Conservation (phyloP, 1,140 invertebrate genomes). For the Achatina immaculata region DNA sequence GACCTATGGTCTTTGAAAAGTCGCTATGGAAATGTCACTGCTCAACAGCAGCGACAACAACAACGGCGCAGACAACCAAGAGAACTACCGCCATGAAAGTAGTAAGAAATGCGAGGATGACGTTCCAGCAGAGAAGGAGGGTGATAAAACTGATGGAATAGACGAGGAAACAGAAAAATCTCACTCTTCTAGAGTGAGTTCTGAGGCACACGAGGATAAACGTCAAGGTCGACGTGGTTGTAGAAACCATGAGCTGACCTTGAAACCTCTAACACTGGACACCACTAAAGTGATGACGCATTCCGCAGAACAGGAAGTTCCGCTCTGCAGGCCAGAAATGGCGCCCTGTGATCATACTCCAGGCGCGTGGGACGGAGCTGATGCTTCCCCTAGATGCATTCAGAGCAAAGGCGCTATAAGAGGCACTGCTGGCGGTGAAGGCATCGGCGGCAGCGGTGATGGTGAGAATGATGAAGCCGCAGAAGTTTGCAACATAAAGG, state of each 20-base stretch:
- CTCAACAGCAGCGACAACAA: constrained; percentile 13
- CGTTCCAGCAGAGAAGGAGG: neutral
- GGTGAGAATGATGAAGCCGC: constrained; percentile 26
- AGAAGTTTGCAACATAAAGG: constrained; percentile 46
- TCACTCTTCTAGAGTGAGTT: neutral
- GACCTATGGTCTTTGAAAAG: neutral
- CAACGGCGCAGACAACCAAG: neutral
- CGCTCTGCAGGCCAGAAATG: neutral
- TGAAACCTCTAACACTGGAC: neutral
- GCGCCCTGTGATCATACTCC: neutral
- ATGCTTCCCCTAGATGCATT: neutral
- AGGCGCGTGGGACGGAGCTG: neutral
- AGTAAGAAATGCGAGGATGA: neutral
- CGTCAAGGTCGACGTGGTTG: neutral
- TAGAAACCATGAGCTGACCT: neutral
- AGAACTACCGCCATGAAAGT: neutral
- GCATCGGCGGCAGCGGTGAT: constrained; percentile 20
- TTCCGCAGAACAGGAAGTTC: neutral
- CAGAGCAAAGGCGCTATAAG: neutral
- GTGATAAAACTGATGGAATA: neutral
- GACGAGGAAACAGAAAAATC: neutral
- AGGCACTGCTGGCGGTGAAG: constrained; percentile 15
- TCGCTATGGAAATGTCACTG: constrained; percentile 17
- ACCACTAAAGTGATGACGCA: neutral
- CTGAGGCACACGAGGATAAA: neutral